Evolutionary conservation across 2,888 invertebrate species (phyloP).

Genomic region (Hemithea aestivaria): DNA sequence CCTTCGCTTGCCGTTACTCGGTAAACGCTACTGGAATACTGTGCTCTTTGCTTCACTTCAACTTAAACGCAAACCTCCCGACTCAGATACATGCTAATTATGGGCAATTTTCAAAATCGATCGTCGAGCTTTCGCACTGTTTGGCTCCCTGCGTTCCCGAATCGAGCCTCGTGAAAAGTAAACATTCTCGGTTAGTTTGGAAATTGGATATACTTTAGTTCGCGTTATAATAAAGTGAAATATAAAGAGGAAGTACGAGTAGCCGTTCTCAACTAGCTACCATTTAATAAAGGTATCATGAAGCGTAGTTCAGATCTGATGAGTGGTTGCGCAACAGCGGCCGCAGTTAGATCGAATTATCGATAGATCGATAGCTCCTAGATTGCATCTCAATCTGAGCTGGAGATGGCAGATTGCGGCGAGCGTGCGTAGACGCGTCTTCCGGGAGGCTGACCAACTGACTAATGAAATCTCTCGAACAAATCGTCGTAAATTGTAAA

Average conservation of each 20-base stretch:
- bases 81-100: constrained; percentile 76
- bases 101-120: constrained; percentile 77
- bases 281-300: constrained; percentile 75
- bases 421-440: constrained; percentile 54
- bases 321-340: constrained; percentile 64
- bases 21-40: constrained; percentile 78
- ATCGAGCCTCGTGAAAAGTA: constrained; percentile 48
- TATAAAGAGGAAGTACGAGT: constrained; percentile 18
- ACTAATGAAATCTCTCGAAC: constrained; percentile 29
- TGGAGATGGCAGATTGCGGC: constrained; percentile 60
- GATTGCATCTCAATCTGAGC: constrained; percentile 75
- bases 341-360: constrained; percentile 73
- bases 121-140: constrained; percentile 68
- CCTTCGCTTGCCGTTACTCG: constrained; percentile 69
- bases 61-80: constrained; percentile 68
- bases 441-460: constrained; percentile 54
- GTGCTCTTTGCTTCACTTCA: constrained; percentile 68
- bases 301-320: constrained; percentile 61
- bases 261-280: constrained; percentile 44
- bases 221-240: constrained; percentile 16
- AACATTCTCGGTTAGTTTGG: constrained; percentile 25
- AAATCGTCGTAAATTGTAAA: constrained; percentile 3
- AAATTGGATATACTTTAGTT: background rate
- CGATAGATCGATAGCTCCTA: constrained; percentile 69
- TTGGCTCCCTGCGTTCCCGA: constrained; percentile 70